Base-by-base conservation (phyloP, 92 coral and sea anemone species). In the Paragorgia papillata region DNA sequence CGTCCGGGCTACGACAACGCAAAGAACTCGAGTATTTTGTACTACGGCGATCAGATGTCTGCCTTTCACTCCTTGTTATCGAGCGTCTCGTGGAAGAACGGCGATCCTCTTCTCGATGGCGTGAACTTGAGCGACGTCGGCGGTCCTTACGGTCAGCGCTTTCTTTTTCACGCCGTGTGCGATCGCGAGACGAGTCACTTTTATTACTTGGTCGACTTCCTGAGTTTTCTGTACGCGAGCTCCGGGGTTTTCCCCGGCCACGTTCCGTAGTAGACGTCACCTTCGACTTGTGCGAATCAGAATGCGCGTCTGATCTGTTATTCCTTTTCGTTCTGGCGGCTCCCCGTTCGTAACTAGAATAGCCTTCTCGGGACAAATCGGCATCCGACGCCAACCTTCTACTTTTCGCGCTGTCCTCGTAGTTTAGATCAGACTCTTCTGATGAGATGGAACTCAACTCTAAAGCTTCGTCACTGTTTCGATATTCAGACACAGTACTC, bases 401-500 rank as follows among this genome's bases (percentile, higher is more conserved):
- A n/a, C 17, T 7, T 15, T 7, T 46, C 2, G 2, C n/a, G 53
- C 53, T 7, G 2, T 46, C n/a, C n/a, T 2, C 17, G 17, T 46
- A 7, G 53, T 15, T 46, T 7, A 46, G 2, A 46, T 46, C 17
- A 46, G 53, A 7, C 7, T 15, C 53, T n/a, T 7, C 53, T 46
- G 53, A 46, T n/a, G n/a, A 46, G 53, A 15, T 46, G 2, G 53
- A 46, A 15, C n/a, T 46, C 15, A 7, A 10, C 10, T 37, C 43
- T 10, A 37, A 37, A 37, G 43, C 31, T 6, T 56, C 62, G 12
- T 56, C 62, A 14, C 30, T 22, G 33, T 56, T 56, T 31, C 8
- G 62, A 22, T 56, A 56, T 28, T 56, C 62, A 56, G 62, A 56
- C 3, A 56, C 31, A 28, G 62, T 56, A 56, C 62, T 56, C 33